phyloP scores from a whole-genome alignment of 2,113 vertebrate genomes.

The Channa maculata region DNA sequence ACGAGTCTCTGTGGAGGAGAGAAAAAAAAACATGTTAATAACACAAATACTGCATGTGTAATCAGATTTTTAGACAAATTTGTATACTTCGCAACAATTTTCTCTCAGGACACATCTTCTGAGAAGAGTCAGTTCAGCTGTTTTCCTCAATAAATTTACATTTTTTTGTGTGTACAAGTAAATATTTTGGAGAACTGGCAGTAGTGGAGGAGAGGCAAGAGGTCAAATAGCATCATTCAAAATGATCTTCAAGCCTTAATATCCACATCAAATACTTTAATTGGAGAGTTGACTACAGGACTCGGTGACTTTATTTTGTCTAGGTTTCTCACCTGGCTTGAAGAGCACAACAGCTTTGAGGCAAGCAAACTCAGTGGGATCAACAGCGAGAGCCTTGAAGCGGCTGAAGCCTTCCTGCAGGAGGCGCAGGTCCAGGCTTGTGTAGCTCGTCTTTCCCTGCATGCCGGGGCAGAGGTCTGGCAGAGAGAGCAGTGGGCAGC shows the following conservation, averaged over 20 bases:
- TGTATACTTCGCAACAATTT: too few species aligned
- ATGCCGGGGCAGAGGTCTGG: constrained; percentile 84
- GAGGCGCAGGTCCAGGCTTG: constrained; percentile 84
- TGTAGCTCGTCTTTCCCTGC: constrained; percentile 86
- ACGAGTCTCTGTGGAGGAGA: constrained; percentile 86
- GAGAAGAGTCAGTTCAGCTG: background rate
- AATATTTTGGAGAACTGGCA: too few species aligned
- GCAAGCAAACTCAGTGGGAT: constrained; percentile 97
- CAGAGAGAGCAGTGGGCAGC: constrained; percentile 91
- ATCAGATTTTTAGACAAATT: too few species aligned
- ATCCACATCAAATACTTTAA: background rate
- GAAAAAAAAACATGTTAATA: background rate
- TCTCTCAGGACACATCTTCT: background rate
- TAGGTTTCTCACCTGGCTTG: constrained; percentile 90
- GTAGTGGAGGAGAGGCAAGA: too few species aligned
- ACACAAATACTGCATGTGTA: background rate
- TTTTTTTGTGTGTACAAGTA: too few species aligned
- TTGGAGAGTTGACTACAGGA: background rate
- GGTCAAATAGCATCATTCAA: too few species aligned
- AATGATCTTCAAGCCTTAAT: too few species aligned
- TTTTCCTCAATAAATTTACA: too few species aligned
- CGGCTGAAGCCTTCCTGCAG: constrained; percentile 93
- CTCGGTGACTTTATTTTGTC: background rate
- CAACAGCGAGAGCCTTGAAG: constrained; percentile 90
- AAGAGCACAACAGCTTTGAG: constrained; percentile 98